Evolutionary conservation across 35 echinoderm and acorn worm genomes (phyloP), one percentile per base, ranked within the genome.

Genomic region (Apostichopus japonicus): DNA sequence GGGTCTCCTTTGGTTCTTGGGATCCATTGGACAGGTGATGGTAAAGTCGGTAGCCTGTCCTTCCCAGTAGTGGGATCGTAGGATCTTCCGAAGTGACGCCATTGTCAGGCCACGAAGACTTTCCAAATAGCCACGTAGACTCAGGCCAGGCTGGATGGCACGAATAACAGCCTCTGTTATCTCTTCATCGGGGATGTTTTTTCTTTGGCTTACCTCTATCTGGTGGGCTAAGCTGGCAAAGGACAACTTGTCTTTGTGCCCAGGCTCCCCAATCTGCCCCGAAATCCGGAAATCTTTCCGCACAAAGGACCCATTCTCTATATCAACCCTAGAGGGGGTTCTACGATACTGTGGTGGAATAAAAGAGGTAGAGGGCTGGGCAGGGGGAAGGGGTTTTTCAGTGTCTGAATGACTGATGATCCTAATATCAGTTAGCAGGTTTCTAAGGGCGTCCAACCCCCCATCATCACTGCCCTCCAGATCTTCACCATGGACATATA

Each of bases 1-100:
- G 16, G 8, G 90, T 65, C 75, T 95, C 94, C 15, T 86, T 92
- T 17, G 23, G n/a, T 53, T 88, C 67, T 72, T 95, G 94, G 6
- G 55, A 16, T 4, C 84, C 24, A n/a, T 59, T 24, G 4, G 91
- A 72, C 6, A 92, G 33, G 15, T 91, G 44, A 24, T 95, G 94
- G 53, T 92, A 95, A 1, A 95, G 7, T 95, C 91, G 6, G 94
- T 25, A 25, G 25, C 25, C 25, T 25, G 25, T 25, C 25, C 25
- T 25, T 25, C 25, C 1, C 25, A 1, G 59, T 55, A 95, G 65
- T 95, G 94, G 25, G 91, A 81, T n/a, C 56, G 21, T 79, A 92
- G 56, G 6, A 92, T 16, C 57, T 27, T 53, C 65, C 86, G n/a
- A 5, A 93, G 75, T 8, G 10, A 10, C 5, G 79, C 62, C 1